These are phyloP conservation scores for Manis javanica DNA, from an alignment of 2,797 vertebrate species.

Conservation along the genomic window DNA sequence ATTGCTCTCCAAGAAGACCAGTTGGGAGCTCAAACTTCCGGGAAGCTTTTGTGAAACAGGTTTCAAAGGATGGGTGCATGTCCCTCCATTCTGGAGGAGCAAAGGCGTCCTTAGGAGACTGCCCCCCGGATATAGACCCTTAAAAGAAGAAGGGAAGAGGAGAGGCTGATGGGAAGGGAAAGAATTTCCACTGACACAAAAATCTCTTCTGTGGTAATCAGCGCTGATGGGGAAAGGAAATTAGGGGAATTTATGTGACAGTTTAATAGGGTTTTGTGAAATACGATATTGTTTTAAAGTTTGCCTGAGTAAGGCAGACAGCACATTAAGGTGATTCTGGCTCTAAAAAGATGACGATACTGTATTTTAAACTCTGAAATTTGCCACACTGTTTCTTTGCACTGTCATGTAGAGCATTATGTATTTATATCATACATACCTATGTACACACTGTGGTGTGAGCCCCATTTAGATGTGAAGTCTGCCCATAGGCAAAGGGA, in stretches of 20 bases:
- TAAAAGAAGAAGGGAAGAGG: constrained; percentile 76
- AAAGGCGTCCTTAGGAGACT: constrained; percentile 10
- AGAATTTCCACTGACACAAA: constrained; percentile 83
- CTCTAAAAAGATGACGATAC: constrained; percentile 69
- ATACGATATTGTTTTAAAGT: constrained; percentile 84
- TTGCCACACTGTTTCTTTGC: constrained; percentile 43
- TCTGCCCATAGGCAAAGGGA: neutral
- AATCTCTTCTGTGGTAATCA: constrained; percentile 83
- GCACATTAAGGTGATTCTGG: constrained; percentile 80
- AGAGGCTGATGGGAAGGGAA: constrained; percentile 74
- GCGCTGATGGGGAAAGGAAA: constrained; percentile 84
- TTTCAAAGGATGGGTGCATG: neutral
- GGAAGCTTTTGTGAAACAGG: neutral
- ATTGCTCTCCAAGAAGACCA: neutral
- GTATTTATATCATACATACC: neutral
- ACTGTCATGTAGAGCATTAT: neutral
- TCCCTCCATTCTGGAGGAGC: constrained; percentile 17
- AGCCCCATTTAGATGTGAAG: neutral
- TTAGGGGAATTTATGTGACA: constrained; percentile 87
- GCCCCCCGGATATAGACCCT: constrained; percentile 59
- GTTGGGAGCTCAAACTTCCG: neutral
- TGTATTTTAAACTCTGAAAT: constrained; percentile 75
- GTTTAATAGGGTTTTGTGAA: constrained; percentile 87
- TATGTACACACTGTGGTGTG: neutral
- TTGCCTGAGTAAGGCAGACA: constrained; percentile 83